These are phyloP conservation scores for Actinostola sp. DNA, from an alignment of 92 coral and sea anemone species.

Conservation along the genomic window DNA sequence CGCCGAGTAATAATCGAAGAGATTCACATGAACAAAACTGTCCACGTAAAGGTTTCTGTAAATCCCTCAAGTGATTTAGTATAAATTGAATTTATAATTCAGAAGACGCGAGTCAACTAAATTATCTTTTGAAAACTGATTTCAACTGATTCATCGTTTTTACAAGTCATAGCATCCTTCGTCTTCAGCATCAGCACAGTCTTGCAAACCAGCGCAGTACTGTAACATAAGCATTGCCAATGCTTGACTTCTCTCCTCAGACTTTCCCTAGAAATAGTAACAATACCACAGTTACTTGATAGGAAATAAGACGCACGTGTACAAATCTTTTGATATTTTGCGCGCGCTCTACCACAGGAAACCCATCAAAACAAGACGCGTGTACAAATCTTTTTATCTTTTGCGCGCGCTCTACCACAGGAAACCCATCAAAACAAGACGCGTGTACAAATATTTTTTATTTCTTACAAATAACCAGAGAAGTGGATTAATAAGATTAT, in stretches of 20 bases:
- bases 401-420: too few species aligned
- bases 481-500: background rate
- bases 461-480: too few species aligned
- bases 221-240: conserved; percentile 90
- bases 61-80: too few species aligned
- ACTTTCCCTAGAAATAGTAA: conserved; percentile 60
- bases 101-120: background rate
- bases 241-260: conserved; percentile 93
- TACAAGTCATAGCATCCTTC: conserved; percentile 65
- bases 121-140: background rate
- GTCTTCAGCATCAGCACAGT: conserved; percentile 86
- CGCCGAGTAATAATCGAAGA: too few species aligned
- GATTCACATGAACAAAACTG: too few species aligned
- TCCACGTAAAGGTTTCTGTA: too few species aligned
- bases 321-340: too few species aligned
- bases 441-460: background rate
- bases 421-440: too few species aligned
- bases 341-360: too few species aligned
- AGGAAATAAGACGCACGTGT: background rate
- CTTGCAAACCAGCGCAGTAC: conserved; percentile 92
- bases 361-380: too few species aligned
- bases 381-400: too few species aligned
- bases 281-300: background rate
- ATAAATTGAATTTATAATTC: too few species aligned
- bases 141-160: background rate